These are phyloP conservation scores for Poeciliopsis infans DNA, from an alignment of 2,797 vertebrate species.

Conservation along the genomic window DNA sequence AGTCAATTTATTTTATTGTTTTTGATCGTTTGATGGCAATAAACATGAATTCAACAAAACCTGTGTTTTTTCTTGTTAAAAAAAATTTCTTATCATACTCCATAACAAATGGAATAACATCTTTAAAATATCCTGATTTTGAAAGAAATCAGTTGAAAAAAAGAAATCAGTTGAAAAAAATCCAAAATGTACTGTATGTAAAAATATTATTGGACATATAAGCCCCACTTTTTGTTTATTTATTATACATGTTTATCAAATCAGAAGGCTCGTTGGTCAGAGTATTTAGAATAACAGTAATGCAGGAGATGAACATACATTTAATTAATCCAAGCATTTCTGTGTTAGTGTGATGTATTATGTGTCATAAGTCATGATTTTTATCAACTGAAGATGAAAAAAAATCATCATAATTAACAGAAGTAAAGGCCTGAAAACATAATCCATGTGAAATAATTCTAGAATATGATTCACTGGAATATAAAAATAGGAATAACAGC, in stretches of 20 bases:
- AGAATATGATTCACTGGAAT: not conserved
- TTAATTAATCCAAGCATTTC: not conserved
- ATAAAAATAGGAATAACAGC: not conserved
- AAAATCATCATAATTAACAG: not conserved
- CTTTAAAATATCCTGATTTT: too few species aligned
- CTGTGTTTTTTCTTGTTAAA: too few species aligned
- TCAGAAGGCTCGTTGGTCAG: not conserved
- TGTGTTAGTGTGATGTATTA: not conserved
- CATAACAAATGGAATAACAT: too few species aligned
- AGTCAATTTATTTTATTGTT: too few species aligned
- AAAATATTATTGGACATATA: too few species aligned
- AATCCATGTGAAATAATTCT: not conserved
- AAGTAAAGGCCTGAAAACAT: not conserved
- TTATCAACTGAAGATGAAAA: not conserved
- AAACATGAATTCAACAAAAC: too few species aligned
- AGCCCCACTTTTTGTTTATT: too few species aligned
- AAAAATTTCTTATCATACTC: too few species aligned
- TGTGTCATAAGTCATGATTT: not conserved
- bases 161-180: too few species aligned
- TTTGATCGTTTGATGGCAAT: too few species aligned
- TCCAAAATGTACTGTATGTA: too few species aligned
- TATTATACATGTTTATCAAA: not conserved
- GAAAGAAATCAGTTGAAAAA: too few species aligned
- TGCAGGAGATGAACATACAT: not conserved
- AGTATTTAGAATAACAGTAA: not conserved